Evolutionary conservation across 1,140 invertebrate species (phyloP).

Genomic region (Cyphomyrmex costatus): DNA sequence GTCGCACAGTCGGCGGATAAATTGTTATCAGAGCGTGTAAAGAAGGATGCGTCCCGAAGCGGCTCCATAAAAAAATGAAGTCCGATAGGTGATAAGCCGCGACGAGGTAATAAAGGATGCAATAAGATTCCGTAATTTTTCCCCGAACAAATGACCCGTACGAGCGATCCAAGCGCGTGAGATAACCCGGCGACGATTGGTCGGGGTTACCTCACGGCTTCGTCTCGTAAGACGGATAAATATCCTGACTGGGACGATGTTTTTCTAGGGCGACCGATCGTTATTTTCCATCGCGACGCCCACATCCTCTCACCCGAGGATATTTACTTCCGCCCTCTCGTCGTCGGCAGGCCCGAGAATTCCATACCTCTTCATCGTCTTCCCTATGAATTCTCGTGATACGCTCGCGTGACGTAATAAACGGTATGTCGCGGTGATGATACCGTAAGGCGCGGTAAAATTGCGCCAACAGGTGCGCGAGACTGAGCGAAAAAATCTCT

Average conservation of each 20-base stretch:
- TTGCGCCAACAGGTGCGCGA: conserved; percentile 47
- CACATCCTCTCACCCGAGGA: conserved; percentile 46
- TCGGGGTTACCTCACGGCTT: background rate
- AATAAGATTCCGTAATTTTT: conserved; percentile 49
- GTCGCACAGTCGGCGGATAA: background rate
- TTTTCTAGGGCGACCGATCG: conserved; percentile 70
- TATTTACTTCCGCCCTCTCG: conserved; percentile 70
- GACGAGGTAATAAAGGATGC: conserved; percentile 32
- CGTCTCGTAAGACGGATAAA: conserved; percentile 4
- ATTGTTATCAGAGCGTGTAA: conserved; percentile 59
- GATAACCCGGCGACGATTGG: conserved; percentile 22
- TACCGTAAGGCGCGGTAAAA: conserved; percentile 33
- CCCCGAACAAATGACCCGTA: conserved; percentile 12
- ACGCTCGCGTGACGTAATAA: conserved; percentile 68
- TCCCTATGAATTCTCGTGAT: conserved; percentile 66
- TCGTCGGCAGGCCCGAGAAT: conserved; percentile 60
- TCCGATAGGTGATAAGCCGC: background rate
- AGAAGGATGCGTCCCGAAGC: conserved; percentile 24
- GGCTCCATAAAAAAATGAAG: conserved; percentile 34
- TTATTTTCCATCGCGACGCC: conserved; percentile 70
- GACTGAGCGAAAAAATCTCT: background rate
- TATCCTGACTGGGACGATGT: conserved; percentile 48
- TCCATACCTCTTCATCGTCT: conserved; percentile 61
- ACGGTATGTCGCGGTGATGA: conserved; percentile 12
- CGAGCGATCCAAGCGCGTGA: conserved; percentile 16